These are phyloP conservation scores for Crotophaga sulcirostris DNA, from an alignment of 2,113 vertebrate genomes.

Conservation along the genomic window DNA sequence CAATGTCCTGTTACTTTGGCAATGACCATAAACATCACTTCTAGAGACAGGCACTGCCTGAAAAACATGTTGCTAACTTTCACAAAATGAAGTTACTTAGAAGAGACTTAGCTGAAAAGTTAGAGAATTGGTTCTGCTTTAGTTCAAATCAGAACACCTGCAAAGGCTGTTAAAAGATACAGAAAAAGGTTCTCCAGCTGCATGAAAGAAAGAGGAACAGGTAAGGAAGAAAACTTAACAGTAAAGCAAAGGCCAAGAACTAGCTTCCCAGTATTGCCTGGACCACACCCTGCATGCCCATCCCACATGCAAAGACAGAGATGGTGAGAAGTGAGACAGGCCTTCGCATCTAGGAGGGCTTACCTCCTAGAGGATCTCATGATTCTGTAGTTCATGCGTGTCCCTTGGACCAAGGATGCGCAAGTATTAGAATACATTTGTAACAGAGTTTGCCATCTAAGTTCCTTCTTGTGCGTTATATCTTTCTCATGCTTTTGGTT, in stretches of 20 bases:
- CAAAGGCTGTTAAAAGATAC: not conserved
- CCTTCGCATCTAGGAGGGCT: not conserved
- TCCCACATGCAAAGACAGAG: not conserved
- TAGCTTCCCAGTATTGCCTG: not conserved
- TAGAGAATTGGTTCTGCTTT: too few relatives aligned
- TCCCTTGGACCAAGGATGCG: not conserved
- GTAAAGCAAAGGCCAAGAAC: not conserved
- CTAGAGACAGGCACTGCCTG: too few relatives aligned
- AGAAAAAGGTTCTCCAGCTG: not conserved
- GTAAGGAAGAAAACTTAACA: not conserved
- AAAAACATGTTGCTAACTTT: too few relatives aligned
- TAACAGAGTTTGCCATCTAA: not conserved
- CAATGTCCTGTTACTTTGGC: too few relatives aligned
- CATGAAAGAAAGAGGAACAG: not conserved
- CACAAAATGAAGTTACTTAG: too few relatives aligned
- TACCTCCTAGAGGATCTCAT: not conserved
- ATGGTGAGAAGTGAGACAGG: rapidly evolving
- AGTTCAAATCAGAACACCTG: too few relatives aligned
- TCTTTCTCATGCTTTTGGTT: not conserved
- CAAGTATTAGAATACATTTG: not conserved
- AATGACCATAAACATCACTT: too few relatives aligned
- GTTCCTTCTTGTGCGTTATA: not conserved
- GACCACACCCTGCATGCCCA: not conserved
- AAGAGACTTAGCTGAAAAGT: too few relatives aligned
- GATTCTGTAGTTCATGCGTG: not conserved